Conservation (phyloP, 2,113 vertebrate species). For the Gambusia holbrooki region DNA sequence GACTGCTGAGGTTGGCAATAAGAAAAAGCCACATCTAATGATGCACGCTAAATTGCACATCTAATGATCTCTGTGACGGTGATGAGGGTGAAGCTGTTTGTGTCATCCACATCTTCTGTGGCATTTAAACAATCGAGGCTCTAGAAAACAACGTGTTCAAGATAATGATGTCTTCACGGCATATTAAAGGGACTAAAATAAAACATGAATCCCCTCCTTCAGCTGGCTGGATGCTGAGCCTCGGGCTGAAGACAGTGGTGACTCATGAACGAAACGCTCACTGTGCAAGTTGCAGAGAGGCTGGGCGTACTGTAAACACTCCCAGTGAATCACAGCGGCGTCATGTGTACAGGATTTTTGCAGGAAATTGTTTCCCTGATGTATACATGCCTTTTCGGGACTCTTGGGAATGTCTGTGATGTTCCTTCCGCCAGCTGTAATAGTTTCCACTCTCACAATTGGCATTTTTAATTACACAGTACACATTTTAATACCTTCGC, state of each 20-base stretch:
- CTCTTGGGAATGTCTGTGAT: conserved; percentile 4
- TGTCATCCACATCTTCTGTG: conserved; percentile 39
- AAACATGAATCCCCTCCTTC: conserved; percentile 63
- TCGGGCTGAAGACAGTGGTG: conserved; percentile 64
- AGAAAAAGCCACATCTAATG: conserved; percentile 59
- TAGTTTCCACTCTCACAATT: conserved; percentile 18
- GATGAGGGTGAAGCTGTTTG: conserved; percentile 47
- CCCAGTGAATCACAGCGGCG: conserved; percentile 31
- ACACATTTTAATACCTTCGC: conserved; percentile 27
- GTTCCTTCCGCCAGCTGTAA: background rate
- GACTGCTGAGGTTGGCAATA: conserved; percentile 54
- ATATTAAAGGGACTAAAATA: conserved; percentile 71
- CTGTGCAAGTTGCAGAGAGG: conserved; percentile 57
- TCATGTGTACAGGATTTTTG: conserved; percentile 5
- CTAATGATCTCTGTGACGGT: conserved; percentile 48
- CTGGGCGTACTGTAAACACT: conserved; percentile 56
- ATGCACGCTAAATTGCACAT: conserved; percentile 40
- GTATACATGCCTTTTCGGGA: conserved; percentile 34
- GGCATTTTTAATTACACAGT: conserved; percentile 43
- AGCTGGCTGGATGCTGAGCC: conserved; percentile 69
- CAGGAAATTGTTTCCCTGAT: conserved; percentile 27
- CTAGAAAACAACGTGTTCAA: conserved; percentile 39
- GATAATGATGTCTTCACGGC: conserved; percentile 71
- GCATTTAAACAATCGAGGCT: conserved; percentile 52
- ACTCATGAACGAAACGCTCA: conserved; percentile 73